Base-by-base conservation (phyloP, 2,113 vertebrate genomes). In the Melierax canorus region DNA sequence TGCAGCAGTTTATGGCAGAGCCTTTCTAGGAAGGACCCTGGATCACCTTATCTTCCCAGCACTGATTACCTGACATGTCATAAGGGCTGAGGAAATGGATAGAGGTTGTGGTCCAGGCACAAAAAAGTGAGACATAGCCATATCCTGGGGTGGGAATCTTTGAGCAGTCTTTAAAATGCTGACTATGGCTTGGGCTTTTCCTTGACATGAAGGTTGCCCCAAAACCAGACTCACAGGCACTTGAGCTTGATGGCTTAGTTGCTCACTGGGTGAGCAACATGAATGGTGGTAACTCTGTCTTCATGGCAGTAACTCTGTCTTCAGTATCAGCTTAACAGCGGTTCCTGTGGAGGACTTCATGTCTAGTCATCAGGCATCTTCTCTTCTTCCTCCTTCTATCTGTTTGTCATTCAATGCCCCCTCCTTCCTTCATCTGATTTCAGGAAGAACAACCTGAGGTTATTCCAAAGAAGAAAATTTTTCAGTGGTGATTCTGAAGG, bases 111-210 rank as follows among this genome's bases (percentile, higher is more conserved):
- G 34, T 91, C 30, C 46, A 50, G 36, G 69, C 66, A 82, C 73
- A 72, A 64, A 93, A 80, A 71, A 63, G 71, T 87, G 80, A 96
- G 60, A 94, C 60, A 81, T 20, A 60, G 62, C 50, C 48, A 30
- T 95, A 69, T 7, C 45, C 55, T 75, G 48, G 43, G 77, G 85
- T 73, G 53, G 53, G 58, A 91, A 82, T 82, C 77, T 85, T 45
- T 90, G 84, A 95, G 62, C 55, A 79, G 68, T 90, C 73, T 85
- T 66, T 56, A 30, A 95, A 90, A 69, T 72, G 92, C 96, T 95
- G 92, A 94, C 56, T 58, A 58, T 56, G 39, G 53, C 53, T 72
- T 69, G 36, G 90, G 73, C 48, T 93, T 81, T 93, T 93, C 77
- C 81, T 81, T 91, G 43, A 36, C 1, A 26, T 32, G 43, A 87